These are phyloP conservation scores for Ammodytes dubius DNA, from an alignment of 2,113 vertebrate species.

Conservation along the genomic window DNA sequence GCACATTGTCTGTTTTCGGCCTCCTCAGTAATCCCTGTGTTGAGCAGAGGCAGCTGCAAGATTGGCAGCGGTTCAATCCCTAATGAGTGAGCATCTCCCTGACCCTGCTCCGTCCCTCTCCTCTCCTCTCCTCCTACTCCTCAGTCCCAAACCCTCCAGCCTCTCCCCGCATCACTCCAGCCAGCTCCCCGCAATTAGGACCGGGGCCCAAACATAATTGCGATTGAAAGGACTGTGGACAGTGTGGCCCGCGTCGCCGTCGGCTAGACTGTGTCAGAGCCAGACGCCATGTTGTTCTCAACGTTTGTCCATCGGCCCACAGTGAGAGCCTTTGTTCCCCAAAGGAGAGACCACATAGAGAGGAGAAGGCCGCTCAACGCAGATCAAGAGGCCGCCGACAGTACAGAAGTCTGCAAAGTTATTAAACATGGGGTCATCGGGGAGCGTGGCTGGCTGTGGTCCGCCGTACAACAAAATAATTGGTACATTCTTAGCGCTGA, in stretches of 20 bases:
- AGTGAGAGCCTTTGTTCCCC: conserved; percentile 60
- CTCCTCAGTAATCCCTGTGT: conserved; percentile 49
- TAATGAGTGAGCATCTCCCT: conserved; percentile 75
- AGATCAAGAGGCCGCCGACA: conserved; percentile 21
- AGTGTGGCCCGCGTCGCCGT: conserved; percentile 55
- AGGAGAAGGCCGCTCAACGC: conserved; percentile 24
- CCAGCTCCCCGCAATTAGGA: conserved; percentile 67
- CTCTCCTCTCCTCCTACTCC: conserved; percentile 37
- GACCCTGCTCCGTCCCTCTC: conserved; percentile 55
- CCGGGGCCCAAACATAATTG: conserved; percentile 44
- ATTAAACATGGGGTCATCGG: background rate
- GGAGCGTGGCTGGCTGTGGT: background rate
- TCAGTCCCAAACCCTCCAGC: conserved; percentile 36
- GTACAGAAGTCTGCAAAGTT: background rate
- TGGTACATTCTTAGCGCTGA: background rate
- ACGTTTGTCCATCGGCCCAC: conserved; percentile 8
- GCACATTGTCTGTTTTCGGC: conserved; percentile 3
- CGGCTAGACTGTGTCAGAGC: conserved; percentile 49
- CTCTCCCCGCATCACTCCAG: conserved; percentile 43
- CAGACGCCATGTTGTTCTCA: conserved; percentile 52
- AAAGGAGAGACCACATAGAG: conserved; percentile 29
- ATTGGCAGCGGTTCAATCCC: conserved; percentile 67
- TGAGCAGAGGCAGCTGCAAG: conserved; percentile 64
- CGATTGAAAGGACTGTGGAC: conserved; percentile 60
- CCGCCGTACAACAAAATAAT: no score